Base-by-base conservation (phyloP, 2,888 invertebrate genomes). In the Halocaridina rubra region DNA sequence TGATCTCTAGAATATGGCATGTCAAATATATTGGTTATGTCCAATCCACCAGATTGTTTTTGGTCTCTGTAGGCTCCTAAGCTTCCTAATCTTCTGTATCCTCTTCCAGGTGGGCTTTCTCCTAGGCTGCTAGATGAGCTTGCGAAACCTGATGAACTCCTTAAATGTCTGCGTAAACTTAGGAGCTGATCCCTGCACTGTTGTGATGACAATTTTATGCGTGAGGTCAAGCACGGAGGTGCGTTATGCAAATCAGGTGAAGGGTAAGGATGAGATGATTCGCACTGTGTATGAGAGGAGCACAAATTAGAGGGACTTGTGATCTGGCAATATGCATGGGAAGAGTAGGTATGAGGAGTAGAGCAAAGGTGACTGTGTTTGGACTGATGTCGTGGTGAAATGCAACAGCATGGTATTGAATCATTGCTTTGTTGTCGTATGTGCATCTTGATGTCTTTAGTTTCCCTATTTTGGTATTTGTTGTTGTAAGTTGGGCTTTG, bases 1-100 rank as follows among this genome's bases (percentile, higher is more conserved):
- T 84, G 80, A 13, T 64, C 80, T 67, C 84, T 61, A 16, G 32
- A 74, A 61, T 80, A 84, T 5, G 84, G 84, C 19, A 67, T 76
- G 64, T 75, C 67, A 30, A 32, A 57, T 32, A 22, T 69, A 30
- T 39, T 46, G n/a, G n/a, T n/a, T n/a, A n/a, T n/a, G n/a, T n/a
- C n/a, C n/a, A n/a, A n/a, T n/a, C n/a, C n/a, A n/a, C n/a, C n/a
- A n/a, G n/a, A n/a, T n/a, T n/a, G n/a, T n/a, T n/a, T n/a, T n/a
- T n/a, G n/a, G n/a, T n/a, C n/a, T n/a, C n/a, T n/a, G n/a, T n/a
- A n/a, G n/a, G n/a, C n/a, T 27, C 67, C 39, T 1, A 69, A 27
- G 30, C 27, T 29, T 22, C 46, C 46, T 19, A 77, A 19, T 10
- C 33, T 53, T 13, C 24, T 19, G 30, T 32, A n/a, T n/a, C 30